phyloP scores from a whole-genome alignment of 35 echinoderm and acorn worm genomes.

The Strongylocentrotus purpuratus region DNA sequence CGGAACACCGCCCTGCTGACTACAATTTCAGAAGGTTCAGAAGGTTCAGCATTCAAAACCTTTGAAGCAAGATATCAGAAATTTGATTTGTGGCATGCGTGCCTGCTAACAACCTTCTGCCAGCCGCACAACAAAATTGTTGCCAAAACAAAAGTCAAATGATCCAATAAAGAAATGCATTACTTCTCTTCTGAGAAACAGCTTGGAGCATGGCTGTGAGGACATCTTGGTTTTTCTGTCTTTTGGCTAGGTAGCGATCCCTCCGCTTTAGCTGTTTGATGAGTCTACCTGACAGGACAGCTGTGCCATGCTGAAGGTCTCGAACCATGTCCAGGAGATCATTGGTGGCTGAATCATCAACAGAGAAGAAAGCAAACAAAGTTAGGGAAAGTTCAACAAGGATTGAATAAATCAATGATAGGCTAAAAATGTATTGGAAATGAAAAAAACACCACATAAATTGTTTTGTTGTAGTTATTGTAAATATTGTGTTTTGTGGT shows the following conservation, averaged over 20 bases:
- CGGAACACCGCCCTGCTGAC: too few relatives aligned
- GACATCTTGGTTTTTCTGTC: constrained; percentile 96
- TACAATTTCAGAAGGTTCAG: too few relatives aligned
- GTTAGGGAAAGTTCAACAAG: neutral
- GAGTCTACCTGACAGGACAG: constrained; percentile 76
- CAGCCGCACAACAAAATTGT: too few relatives aligned
- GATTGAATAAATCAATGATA: neutral
- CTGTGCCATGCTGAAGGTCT: constrained; percentile 76
- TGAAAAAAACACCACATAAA: neutral
- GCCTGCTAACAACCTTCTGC: too few relatives aligned
- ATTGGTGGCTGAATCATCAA: constrained; percentile 57
- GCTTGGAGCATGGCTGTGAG: constrained; percentile 95
- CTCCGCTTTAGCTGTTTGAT: constrained; percentile 91
- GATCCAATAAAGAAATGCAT: neutral
- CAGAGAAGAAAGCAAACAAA: neutral
- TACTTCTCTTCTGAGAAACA: constrained; percentile 98
- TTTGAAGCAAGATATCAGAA: too few relatives aligned
- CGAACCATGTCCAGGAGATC: constrained; percentile 87
- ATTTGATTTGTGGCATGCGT: too few relatives aligned
- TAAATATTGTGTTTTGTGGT: too few relatives aligned
- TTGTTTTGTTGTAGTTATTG: neutral
- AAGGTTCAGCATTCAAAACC: too few relatives aligned
- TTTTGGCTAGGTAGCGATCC: constrained; percentile 83
- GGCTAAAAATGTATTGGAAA: neutral
- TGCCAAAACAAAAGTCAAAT: too few relatives aligned